phyloP scores from a whole-genome alignment of 1,140 invertebrate genomes.

The Globodera ellingtonae region DNA sequence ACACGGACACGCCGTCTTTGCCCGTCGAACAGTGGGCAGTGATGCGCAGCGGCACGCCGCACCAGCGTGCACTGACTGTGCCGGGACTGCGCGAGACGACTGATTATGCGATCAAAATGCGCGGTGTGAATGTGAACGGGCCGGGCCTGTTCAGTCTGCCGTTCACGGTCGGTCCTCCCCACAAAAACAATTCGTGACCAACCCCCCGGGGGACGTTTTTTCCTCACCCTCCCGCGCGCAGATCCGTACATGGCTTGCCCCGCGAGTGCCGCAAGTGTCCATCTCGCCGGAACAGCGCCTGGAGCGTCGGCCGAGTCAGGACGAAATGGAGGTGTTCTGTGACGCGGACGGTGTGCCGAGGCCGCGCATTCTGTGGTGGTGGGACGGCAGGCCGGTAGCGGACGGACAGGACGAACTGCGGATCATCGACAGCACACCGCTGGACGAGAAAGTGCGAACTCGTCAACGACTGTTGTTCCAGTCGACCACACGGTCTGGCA shows the following conservation, averaged over 20 bases:
- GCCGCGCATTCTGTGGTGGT: slow-evolving; percentile 64
- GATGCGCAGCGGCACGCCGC: slow-evolving; percentile 46
- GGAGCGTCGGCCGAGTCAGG: slow-evolving; percentile 49
- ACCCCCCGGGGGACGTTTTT: too few relatives aligned
- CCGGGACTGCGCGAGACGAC: slow-evolving; percentile 54
- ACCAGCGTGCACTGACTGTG: slow-evolving; percentile 45
- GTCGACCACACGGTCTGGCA: slow-evolving; percentile 58
- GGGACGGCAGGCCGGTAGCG: slow-evolving; percentile 55
- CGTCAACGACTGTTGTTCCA: slow-evolving; percentile 59
- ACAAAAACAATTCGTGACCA: too few relatives aligned
- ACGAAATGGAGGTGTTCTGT: slow-evolving; percentile 57
- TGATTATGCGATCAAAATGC: slow-evolving; percentile 55
- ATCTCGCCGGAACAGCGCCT: slow-evolving; percentile 16
- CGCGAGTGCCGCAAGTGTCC: slow-evolving; percentile 4
- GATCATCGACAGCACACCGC: slow-evolving; percentile 57
- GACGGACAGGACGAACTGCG: slow-evolving; percentile 64
- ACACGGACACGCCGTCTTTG: slow-evolving; percentile 57
- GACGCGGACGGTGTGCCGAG: slow-evolving; percentile 61
- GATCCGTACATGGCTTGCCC: slow-evolving; percentile 18
- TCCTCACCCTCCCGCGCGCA: background rate
- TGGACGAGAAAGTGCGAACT: slow-evolving; percentile 53
- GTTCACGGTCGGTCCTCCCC: slow-evolving; percentile 45
- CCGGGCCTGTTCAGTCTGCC: slow-evolving; percentile 52
- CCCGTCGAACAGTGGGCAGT: slow-evolving; percentile 59
- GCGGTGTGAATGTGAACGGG: slow-evolving; percentile 58